A percentile compares a stretch with the other conserved stretches of the same genome.
These are phyloP conservation scores for Coremacera marginata DNA, from an alignment of 2,888 invertebrate species.

Conservation along the genomic window DNA sequence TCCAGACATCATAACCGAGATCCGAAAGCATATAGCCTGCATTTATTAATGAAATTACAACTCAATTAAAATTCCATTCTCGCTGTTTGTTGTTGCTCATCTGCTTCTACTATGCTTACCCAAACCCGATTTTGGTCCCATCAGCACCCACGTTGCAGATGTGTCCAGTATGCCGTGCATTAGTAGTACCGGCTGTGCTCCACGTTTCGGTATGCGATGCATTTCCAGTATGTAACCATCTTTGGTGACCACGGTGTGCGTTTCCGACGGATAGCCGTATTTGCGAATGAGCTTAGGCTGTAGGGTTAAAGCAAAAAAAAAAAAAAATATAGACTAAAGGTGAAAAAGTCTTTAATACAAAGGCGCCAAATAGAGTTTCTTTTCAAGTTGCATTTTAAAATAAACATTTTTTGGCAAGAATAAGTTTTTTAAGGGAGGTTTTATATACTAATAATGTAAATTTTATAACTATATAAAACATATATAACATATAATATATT, in stretches of 20 bases:
- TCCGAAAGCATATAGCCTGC: slow-evolving; percentile 69
- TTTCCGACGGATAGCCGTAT: slow-evolving; percentile 77
- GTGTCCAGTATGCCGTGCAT: slow-evolving; percentile 82
- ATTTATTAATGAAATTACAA: background rate
- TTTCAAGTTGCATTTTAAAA: background rate
- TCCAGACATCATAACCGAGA: slow-evolving; percentile 69
- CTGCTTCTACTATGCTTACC: slow-evolving; percentile 68
- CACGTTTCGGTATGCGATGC: slow-evolving; percentile 79
- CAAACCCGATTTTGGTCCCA: slow-evolving; percentile 77
- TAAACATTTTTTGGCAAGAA: no score
- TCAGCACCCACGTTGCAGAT: slow-evolving; percentile 81
- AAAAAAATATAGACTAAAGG: background rate
- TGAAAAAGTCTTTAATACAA: background rate
- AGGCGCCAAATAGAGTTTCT: no score
- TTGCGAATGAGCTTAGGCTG: slow-evolving; percentile 74
- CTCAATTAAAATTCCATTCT: slow-evolving; percentile 22
- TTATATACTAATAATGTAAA: no score
- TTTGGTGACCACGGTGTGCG: slow-evolving; percentile 76
- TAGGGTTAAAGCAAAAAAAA: background rate
- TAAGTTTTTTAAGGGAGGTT: no score
- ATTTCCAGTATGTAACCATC: slow-evolving; percentile 85
- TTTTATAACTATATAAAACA: no score
- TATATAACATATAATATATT: no score
- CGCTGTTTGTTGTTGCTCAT: background rate
- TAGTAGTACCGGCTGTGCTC: slow-evolving; percentile 72